Base-by-base conservation (phyloP, 1,140 invertebrate species). In the Maconellicoccus hirsutus region DNA sequence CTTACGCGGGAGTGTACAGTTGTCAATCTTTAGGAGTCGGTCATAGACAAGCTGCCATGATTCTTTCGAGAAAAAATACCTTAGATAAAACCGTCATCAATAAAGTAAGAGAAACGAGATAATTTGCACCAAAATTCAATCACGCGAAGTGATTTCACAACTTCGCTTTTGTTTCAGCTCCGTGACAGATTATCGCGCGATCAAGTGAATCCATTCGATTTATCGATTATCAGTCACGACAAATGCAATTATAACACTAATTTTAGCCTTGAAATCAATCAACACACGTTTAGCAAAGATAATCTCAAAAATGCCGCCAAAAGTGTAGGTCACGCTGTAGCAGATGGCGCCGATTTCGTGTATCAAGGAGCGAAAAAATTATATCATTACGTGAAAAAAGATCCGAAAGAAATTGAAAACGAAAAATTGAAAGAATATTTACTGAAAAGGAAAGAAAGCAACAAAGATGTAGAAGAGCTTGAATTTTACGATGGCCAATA, bases 21-120 rank as follows among this genome's bases (percentile, higher is more conserved):
- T 93, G 91, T 74, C 91, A 93, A 78, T 89, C 86, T 77, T 74
- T 92, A 16, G 79, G 82, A 0, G 86, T 91, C 72, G 86, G 85
- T 0, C 86, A 92, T 78, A 82, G 89, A 14, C 84, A 87, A 70
- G 90, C 88, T 1, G 89, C 88, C 0, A 89, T 90, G 0, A 90
- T 93, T 71, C 80, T 92, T 1, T 91, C 90, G 0, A 82, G 90
- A 70, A 82, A 78, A 8, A 85, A 85, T 52, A 85, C 84, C 33
- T 78, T 92, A 10, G 87, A 90, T 71, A 87, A 85, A 77, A 78
- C 82, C 3, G 84, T 82, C 63, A 72, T 90, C 2, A 86, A 89
- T 59, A 87, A 88, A 80, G 86, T 87, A 77, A 79, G 76, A 72
- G 6, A 16, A 16, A 52, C n/a, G n/a, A 70, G 8, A 27, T 22